Evolutionary conservation across 2,797 vertebrate species (phyloP).

Genomic region (Aldrovandia affinis): DNA sequence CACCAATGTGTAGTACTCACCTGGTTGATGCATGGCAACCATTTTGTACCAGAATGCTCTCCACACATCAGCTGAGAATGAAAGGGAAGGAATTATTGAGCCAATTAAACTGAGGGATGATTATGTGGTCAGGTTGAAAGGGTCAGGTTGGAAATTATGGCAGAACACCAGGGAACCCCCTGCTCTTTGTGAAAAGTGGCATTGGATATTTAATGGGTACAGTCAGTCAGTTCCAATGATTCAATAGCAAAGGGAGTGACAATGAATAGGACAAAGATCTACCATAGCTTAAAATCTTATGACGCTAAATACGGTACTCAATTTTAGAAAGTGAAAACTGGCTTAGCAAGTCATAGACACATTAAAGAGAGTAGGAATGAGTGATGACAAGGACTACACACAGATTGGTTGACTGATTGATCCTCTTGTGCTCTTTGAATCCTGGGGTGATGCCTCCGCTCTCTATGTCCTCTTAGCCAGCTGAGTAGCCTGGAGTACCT

Average conservation of each 20-base stretch:
- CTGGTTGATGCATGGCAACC: too few species aligned
- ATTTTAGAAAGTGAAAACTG: neutral
- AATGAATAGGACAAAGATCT: neutral
- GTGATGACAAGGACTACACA: neutral
- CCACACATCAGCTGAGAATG: too few species aligned
- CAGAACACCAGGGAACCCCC: too few species aligned
- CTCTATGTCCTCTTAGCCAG: conserved; percentile 62
- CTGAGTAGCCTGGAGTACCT: conserved; percentile 90
- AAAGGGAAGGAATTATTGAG: too few species aligned
- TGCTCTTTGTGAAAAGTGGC: too few species aligned
- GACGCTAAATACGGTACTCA: neutral
- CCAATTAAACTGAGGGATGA: too few species aligned
- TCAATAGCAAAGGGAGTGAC: neutral
- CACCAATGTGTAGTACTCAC: too few species aligned
- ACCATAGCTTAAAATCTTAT: neutral
- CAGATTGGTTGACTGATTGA: neutral
- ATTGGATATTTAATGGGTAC: too few species aligned
- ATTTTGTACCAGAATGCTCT: too few species aligned
- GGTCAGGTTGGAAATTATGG: too few species aligned
- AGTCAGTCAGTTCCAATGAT: neutral
- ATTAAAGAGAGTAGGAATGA: neutral
- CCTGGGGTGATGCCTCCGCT: neutral
- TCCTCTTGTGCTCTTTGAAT: neutral
- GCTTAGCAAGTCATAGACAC: neutral
- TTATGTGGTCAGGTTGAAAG: too few species aligned